phyloP scores from a whole-genome alignment of 2,888 invertebrate species.

The Octodonta nipae region DNA sequence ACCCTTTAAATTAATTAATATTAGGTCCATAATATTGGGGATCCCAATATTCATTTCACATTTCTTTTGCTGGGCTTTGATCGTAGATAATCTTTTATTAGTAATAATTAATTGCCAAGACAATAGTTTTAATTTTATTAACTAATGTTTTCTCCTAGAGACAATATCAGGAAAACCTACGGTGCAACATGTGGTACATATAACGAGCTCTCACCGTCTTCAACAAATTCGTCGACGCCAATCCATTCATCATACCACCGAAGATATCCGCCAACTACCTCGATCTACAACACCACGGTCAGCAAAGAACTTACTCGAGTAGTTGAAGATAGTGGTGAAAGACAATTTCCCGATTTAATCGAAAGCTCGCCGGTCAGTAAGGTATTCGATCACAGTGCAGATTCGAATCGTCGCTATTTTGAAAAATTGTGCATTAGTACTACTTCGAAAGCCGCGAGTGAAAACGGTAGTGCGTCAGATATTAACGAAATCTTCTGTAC shows the following conservation, averaged over 20 bases:
- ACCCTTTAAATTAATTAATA: no score
- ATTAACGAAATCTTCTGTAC: slow-evolving; percentile 46
- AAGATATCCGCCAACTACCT: slow-evolving; percentile 14
- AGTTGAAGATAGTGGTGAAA: slow-evolving; percentile 22
- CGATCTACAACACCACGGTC: slow-evolving; percentile 26
- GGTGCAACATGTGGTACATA: slow-evolving; percentile 36
- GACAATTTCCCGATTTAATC: slow-evolving; percentile 30
- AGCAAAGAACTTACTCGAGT: slow-evolving; percentile 24
- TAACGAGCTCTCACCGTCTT: slow-evolving; percentile 21
- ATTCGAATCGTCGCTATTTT: slow-evolving; percentile 3
- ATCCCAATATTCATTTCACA: no score
- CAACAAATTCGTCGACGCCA: slow-evolving; percentile 34
- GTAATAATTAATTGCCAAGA: no score
- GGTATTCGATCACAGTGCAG: slow-evolving; percentile 5
- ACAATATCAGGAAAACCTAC: slow-evolving; percentile 33
- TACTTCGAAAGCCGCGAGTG: slow-evolving; percentile 20
- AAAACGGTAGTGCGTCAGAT: slow-evolving; percentile 31
- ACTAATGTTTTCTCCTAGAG: slow-evolving; percentile 36
- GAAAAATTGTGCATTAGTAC: slow-evolving; percentile 8
- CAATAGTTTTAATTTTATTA: slow-evolving; percentile 1
- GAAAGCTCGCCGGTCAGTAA: slow-evolving; percentile 26
- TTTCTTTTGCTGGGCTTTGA: no score
- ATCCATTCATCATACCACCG: slow-evolving; percentile 18
- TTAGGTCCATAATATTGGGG: no score
- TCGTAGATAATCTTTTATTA: no score